These are phyloP conservation scores for Neuroterus valhalla DNA, from an alignment of 1,140 invertebrate genomes.

Conservation along the genomic window DNA sequence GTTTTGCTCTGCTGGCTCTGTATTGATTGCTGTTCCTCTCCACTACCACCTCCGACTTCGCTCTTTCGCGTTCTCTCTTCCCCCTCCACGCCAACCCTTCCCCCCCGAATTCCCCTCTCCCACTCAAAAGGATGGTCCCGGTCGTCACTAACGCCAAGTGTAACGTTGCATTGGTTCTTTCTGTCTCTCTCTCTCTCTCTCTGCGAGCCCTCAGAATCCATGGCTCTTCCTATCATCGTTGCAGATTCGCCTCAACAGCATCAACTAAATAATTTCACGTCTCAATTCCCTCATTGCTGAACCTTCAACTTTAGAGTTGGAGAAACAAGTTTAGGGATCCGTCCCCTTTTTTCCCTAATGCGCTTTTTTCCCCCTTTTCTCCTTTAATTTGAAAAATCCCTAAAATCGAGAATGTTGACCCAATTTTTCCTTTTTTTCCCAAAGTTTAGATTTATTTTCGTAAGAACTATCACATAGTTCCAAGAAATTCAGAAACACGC, in stretches of 20 bases:
- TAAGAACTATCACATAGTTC: no score
- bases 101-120: constrained; percentile 21
- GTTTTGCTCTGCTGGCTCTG: constrained; percentile 68
- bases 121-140: constrained; percentile 46
- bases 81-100: constrained; percentile 47
- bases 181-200: neutral
- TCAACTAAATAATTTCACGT: constrained; percentile 1
- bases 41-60: constrained; percentile 42
- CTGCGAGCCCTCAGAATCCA: neutral
- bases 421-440: neutral
- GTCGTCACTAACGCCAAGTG: constrained; percentile 49
- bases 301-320: neutral
- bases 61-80: constrained; percentile 43
- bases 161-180: constrained; percentile 40
- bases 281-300: neutral
- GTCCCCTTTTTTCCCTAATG: neutral
- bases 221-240: neutral
- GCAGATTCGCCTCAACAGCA: neutral
- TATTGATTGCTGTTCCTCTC: constrained; percentile 65
- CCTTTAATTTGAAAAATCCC: neutral
- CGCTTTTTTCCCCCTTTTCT: neutral
- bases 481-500: no score
- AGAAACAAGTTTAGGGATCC: neutral
- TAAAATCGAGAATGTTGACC: no score
- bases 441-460: no score